These are phyloP conservation scores for Petrocephalus sullivani DNA, from an alignment of 2,797 vertebrate species.

Conservation along the genomic window DNA sequence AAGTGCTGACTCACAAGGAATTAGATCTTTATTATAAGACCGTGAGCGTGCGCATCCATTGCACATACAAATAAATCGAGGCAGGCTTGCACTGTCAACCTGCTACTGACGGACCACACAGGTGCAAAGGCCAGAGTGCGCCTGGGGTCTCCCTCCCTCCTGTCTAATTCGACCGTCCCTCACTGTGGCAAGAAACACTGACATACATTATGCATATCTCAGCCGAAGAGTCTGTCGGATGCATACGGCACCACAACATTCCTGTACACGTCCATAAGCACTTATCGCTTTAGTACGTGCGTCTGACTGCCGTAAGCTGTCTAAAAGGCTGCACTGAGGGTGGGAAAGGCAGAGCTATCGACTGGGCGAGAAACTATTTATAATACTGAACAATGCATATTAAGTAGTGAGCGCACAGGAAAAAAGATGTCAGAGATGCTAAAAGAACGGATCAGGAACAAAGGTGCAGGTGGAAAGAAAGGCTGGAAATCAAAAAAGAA, in stretches of 20 bases:
- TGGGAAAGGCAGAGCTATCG: not conserved
- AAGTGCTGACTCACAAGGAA: not conserved
- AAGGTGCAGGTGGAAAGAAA: not conserved
- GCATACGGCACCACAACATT: not conserved
- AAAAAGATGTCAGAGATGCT: not conserved
- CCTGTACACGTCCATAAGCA: not conserved
- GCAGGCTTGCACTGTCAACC: not conserved
- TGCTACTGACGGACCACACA: conserved; percentile 15
- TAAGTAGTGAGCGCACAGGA: not conserved
- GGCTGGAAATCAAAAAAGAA: not conserved
- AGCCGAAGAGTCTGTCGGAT: not conserved
- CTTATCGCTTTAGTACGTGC: not conserved
- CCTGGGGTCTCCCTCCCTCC: not conserved
- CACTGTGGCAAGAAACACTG: not conserved
- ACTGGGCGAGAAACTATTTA: not conserved
- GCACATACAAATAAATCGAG: not conserved
- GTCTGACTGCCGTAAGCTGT: not conserved
- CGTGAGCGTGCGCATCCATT: not conserved
- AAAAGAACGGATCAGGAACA: not conserved
- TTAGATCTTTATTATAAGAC: conserved; percentile 11
- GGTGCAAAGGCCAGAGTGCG: not conserved
- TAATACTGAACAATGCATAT: not conserved
- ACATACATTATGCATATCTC: not conserved
- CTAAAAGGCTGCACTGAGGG: not conserved
- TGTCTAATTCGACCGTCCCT: not conserved